Conservation (phyloP, 2,797 vertebrate genomes). For the Propithecus deckenii region DNA sequence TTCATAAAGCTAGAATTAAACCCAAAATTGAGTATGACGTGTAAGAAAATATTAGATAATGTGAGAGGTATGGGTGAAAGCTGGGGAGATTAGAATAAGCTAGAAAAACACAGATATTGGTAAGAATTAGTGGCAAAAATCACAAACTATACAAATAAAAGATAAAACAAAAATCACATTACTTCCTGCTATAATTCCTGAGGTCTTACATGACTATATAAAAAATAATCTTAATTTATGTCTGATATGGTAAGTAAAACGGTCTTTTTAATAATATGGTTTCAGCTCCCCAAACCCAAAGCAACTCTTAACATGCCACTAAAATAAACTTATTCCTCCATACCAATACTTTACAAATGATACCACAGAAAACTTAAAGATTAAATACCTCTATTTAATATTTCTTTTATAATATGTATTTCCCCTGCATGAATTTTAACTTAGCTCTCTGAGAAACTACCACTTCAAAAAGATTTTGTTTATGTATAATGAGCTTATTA, state of each 20-base stretch:
- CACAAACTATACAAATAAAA: neutral
- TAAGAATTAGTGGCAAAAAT: neutral
- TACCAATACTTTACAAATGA: neutral
- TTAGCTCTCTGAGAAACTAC: slow-evolving; percentile 21
- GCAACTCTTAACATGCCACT: neutral
- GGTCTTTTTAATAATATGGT: neutral
- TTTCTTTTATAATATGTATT: slow-evolving; percentile 11
- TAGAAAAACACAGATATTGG: neutral
- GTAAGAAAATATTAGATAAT: neutral
- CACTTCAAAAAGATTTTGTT: slow-evolving; percentile 66
- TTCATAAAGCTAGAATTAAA: slow-evolving; percentile 13
- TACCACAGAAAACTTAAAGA: neutral
- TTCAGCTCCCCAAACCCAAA: neutral
- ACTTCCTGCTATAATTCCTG: neutral
- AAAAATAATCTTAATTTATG: neutral
- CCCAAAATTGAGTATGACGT: neutral
- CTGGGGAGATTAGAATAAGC: neutral
- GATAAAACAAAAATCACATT: neutral
- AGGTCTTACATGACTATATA: neutral
- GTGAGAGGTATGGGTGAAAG: neutral
- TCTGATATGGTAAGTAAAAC: neutral
- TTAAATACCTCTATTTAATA: neutral
- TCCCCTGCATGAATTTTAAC: slow-evolving; percentile 45
- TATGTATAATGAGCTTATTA: slow-evolving; percentile 62
- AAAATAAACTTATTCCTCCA: neutral